These are phyloP conservation scores for Tetramorium simillimum DNA, from an alignment of 1,140 invertebrate genomes.

Conservation along the genomic window DNA sequence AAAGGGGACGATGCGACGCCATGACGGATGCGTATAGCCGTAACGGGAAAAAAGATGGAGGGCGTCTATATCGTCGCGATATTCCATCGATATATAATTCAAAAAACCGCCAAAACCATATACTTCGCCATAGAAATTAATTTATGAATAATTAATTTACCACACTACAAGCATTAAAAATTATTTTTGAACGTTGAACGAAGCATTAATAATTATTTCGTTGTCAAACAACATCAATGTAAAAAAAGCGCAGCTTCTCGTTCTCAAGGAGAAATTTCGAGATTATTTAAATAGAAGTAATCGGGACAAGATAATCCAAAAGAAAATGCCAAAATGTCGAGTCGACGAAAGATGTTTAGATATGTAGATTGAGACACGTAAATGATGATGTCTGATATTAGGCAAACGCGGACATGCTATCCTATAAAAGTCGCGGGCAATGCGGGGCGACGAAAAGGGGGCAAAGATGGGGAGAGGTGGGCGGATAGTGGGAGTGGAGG, in stretches of 20 bases:
- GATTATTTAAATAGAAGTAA: constrained; percentile 23
- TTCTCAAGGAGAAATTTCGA: background rate
- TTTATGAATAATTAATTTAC: background rate
- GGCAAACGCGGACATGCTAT: constrained; percentile 76
- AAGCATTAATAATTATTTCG: constrained; percentile 14
- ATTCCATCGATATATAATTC: constrained; percentile 12
- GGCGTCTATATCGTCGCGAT: constrained; percentile 11
- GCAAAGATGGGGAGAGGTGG: constrained; percentile 40
- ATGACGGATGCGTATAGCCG: constrained; percentile 74
- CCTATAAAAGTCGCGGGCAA: constrained; percentile 75
- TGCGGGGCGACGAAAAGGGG: constrained; percentile 64
- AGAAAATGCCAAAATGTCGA: constrained; percentile 54
- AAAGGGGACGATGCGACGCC: constrained; percentile 72
- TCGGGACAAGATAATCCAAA: constrained; percentile 38
- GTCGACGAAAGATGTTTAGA: constrained; percentile 51
- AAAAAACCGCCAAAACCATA: background rate
- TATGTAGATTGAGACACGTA: constrained; percentile 64
- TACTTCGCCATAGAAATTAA: background rate
- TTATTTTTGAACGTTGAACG: background rate
- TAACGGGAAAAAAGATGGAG: constrained; percentile 74
- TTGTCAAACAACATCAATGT: background rate
- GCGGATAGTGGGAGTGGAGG: constrained; percentile 64
- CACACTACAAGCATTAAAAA: background rate
- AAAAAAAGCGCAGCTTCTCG: background rate
- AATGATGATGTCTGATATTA: constrained; percentile 84